These are phyloP conservation scores for Drosophila miranda DNA, from an alignment of 1,140 invertebrate species.

Conservation along the genomic window DNA sequence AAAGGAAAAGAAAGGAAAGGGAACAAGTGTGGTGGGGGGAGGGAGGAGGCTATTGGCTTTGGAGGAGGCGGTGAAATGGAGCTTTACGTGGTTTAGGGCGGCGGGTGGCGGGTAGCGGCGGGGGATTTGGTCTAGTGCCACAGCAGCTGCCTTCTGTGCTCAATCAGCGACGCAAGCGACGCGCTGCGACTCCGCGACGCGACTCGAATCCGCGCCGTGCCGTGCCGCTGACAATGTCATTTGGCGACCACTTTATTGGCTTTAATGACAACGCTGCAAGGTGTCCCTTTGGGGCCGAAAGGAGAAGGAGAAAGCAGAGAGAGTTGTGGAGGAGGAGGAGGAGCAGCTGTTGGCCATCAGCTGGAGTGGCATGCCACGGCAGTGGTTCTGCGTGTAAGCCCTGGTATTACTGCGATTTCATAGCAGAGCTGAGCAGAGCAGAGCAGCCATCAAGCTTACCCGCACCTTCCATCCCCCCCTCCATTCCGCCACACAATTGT, in stretches of 20 bases:
- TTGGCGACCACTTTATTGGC: constrained; percentile 71
- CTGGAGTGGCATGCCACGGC: not conserved
- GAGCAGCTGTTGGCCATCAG: constrained; percentile 61
- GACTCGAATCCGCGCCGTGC: too few species aligned
- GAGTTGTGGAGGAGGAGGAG: not conserved
- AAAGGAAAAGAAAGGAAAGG: constrained; percentile 18
- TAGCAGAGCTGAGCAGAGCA: constrained; percentile 7
- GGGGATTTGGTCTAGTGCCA: not conserved
- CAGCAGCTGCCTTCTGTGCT: constrained; percentile 29
- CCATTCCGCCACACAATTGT: constrained; percentile 21
- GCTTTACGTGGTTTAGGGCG: too few species aligned
- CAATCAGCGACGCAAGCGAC: constrained; percentile 39
- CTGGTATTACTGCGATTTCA: constrained; percentile 35
- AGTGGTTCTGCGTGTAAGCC: constrained; percentile 27
- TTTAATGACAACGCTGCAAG: constrained; percentile 60
- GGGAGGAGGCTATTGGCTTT: not conserved
- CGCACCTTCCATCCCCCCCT: not conserved
- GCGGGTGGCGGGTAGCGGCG: not conserved
- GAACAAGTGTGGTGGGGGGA: not conserved
- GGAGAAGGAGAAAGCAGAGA: too few species aligned
- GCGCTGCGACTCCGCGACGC: not conserved
- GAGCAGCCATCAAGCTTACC: constrained; percentile 9
- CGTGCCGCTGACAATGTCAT: constrained; percentile 55
- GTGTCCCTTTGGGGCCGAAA: constrained; percentile 44
- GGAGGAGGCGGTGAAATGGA: too few species aligned